These are phyloP conservation scores for Amphipoea lucens DNA, from an alignment of 2,888 invertebrate genomes.

Conservation along the genomic window DNA sequence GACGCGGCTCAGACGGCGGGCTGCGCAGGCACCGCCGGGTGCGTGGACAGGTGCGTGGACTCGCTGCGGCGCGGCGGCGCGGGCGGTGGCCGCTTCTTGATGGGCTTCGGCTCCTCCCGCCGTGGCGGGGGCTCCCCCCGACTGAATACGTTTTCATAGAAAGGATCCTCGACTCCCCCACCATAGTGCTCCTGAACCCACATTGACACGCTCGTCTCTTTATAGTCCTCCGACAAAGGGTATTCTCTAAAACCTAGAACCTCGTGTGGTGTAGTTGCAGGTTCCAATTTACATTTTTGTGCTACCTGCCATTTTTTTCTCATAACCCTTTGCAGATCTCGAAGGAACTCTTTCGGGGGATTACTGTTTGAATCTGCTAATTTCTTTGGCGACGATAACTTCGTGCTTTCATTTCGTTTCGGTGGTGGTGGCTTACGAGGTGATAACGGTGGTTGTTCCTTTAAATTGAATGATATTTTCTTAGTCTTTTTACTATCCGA, in stretches of 20 bases:
- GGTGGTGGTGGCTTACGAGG: conserved; percentile 94
- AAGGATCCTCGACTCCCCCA: conserved; percentile 88
- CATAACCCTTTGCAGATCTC: conserved; percentile 97
- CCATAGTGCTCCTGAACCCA: conserved; percentile 98
- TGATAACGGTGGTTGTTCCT: conserved; percentile 88
- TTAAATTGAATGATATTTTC: conserved; percentile 92
- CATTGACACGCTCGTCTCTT: conserved; percentile 95
- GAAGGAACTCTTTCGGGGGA: conserved; percentile 95
- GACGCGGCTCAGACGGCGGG: conserved; percentile 76
- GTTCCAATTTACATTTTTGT: conserved; percentile 96
- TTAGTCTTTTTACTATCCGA: conserved; percentile 90
- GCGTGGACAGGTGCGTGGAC: conserved; percentile 85
- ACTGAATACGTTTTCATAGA: conserved; percentile 93
- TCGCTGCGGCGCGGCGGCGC: conserved; percentile 97
- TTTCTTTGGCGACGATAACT: conserved; percentile 94
- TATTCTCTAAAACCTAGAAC: conserved; percentile 97
- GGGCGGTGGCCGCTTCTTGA: conserved; percentile 95
- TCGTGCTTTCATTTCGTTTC: conserved; percentile 93
- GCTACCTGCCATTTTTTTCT: conserved; percentile 98
- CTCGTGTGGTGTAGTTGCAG: conserved; percentile 96
- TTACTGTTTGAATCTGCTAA: conserved; percentile 93
- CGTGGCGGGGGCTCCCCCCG: conserved; percentile 77
- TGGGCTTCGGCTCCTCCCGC: conserved; percentile 81
- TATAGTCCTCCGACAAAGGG: conserved; percentile 93
- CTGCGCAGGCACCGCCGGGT: conserved; percentile 72